These are phyloP conservation scores for Planiliza haematocheilus DNA, from an alignment of 2,113 vertebrate genomes.

Conservation along the genomic window DNA sequence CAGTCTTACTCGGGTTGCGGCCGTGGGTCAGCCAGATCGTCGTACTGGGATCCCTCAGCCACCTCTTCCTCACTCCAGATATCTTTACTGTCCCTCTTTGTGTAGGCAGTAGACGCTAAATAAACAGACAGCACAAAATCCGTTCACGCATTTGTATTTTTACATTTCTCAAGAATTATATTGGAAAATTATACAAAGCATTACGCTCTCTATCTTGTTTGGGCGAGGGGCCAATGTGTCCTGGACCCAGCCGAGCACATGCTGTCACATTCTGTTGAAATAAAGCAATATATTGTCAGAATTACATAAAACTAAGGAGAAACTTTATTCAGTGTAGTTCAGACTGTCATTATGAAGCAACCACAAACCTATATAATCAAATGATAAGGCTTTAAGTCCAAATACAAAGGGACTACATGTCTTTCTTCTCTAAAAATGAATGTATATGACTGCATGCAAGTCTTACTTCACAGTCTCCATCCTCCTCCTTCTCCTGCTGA, in stretches of 20 bases:
- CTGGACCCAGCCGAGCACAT: slow-evolving; percentile 79
- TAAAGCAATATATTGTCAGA: neutral
- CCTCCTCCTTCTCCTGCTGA: slow-evolving; percentile 67
- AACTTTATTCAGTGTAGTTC: neutral
- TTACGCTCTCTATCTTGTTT: slow-evolving; percentile 72
- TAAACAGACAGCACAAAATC: neutral
- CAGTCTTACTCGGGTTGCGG: slow-evolving; percentile 91
- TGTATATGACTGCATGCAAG: too few relatives aligned
- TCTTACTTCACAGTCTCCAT: slow-evolving; percentile 71
- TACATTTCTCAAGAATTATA: neutral
- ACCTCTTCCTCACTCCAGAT: slow-evolving; percentile 92
- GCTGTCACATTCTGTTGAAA: slow-evolving; percentile 51
- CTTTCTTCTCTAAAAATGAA: too few relatives aligned
- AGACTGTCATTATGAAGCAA: neutral
- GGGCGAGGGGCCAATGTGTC: slow-evolving; percentile 79
- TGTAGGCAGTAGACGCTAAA: slow-evolving; percentile 50
- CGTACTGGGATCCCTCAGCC: slow-evolving; percentile 86
- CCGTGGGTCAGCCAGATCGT: slow-evolving; percentile 87
- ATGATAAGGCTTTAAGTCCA: too few relatives aligned
- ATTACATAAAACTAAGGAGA: too few relatives aligned
- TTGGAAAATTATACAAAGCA: neutral
- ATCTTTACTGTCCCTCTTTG: slow-evolving; percentile 79
- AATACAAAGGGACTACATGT: too few relatives aligned
- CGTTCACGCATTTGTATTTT: neutral
- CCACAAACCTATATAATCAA: too few relatives aligned